A percentile compares a stretch with the other conserved stretches of the same genome.
Evolutionary conservation across 2,888 invertebrate genomes (phyloP).

Genomic region (Trichogramma evanescens): DNA sequence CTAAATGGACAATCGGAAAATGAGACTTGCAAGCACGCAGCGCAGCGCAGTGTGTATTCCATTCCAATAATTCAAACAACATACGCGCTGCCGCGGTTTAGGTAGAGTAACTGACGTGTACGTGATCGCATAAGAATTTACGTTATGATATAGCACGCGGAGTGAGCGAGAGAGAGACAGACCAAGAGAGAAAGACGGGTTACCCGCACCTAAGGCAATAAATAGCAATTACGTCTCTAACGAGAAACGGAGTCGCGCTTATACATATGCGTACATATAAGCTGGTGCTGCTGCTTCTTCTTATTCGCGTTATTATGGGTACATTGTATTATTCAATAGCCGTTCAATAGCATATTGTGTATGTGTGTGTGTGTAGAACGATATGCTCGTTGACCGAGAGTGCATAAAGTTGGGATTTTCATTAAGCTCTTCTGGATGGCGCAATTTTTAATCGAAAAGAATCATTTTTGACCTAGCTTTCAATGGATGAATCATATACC

Average conservation of each 20-base stretch:
- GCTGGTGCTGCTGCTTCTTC: background rate
- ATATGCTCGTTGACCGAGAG: background rate
- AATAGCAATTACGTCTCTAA: conserved; percentile 33
- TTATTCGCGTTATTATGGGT: background rate
- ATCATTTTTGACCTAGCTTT: no score
- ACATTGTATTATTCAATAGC: background rate
- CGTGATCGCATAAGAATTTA: no score
- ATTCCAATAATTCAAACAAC: no score
- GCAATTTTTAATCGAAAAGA: no score
- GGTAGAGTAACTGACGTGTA: no score
- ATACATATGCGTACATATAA: background rate
- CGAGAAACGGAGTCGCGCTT: conserved; percentile 19
- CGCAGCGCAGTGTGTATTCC: conserved; percentile 20
- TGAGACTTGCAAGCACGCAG: conserved; percentile 13
- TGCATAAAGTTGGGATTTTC: no score
- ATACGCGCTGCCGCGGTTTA: no score
- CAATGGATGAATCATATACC: no score
- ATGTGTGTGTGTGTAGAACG: background rate
- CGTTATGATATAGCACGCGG: conserved; percentile 13
- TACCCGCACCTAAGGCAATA: conserved; percentile 24
- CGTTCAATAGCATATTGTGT: background rate
- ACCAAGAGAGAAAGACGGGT: background rate
- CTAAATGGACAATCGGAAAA: no score
- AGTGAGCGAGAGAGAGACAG: conserved; percentile 17
- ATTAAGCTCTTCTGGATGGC: no score